Evolutionary conservation across 2,797 vertebrate genomes (phyloP).

Genomic region (Falco cherrug): DNA sequence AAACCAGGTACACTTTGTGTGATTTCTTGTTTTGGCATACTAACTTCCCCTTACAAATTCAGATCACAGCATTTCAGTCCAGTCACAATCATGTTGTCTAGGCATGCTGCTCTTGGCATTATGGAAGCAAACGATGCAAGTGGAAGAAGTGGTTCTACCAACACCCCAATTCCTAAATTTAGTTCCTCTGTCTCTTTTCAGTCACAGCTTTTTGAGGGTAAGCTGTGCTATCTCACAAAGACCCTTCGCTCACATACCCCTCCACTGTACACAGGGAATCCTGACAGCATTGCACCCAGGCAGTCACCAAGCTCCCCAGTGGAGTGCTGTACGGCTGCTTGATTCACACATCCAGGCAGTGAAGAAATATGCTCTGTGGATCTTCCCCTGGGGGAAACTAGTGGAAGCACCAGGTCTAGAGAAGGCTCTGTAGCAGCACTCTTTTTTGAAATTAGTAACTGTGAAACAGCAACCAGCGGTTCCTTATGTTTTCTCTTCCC

Average conservation of each 20-base stretch:
- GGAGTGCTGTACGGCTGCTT: neutral
- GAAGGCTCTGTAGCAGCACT: neutral
- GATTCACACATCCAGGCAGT: neutral
- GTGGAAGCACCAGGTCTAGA: neutral
- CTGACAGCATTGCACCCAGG: neutral
- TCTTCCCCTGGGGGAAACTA: neutral
- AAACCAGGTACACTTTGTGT: neutral
- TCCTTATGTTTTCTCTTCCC: neutral
- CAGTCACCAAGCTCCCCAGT: neutral
- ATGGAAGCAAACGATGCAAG: neutral
- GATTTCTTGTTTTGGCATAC: neutral
- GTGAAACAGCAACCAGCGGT: neutral
- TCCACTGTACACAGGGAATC: neutral
- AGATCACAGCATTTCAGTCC: neutral
- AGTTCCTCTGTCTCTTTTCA: conserved; percentile 52
- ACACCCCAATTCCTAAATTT: conserved; percentile 51
- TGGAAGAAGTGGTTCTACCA: conserved; percentile 1
- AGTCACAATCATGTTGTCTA: neutral
- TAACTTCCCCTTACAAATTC: neutral
- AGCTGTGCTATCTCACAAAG: conserved; percentile 29
- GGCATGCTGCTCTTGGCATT: neutral
- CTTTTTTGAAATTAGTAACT: neutral
- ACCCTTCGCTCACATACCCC: neutral
- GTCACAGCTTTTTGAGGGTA: conserved; percentile 49
- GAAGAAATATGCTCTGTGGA: neutral